These are phyloP conservation scores for Drosophila ezoana DNA, from an alignment of 2,888 invertebrate species.

Conservation along the genomic window DNA sequence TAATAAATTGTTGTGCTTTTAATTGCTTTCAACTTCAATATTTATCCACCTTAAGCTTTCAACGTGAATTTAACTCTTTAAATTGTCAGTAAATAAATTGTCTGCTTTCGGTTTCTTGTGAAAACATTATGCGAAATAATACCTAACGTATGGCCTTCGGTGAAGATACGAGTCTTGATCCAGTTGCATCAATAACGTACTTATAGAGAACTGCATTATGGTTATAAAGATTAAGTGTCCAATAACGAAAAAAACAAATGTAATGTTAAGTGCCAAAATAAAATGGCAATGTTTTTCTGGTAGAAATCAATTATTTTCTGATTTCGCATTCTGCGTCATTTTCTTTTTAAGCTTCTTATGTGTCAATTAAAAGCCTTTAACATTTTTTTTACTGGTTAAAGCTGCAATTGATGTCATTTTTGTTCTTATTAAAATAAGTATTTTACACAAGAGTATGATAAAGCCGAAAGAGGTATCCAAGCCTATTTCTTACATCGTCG, in stretches of 20 bases:
- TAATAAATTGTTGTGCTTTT: conserved; percentile 47
- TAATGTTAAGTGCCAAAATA: neutral
- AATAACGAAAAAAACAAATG: no score
- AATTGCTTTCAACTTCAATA: conserved; percentile 55
- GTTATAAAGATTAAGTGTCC: no score
- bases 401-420: conserved; percentile 5
- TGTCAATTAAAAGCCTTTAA: conserved; percentile 25
- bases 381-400: neutral
- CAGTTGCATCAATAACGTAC: no score
- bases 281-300: neutral
- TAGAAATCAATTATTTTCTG: conserved; percentile 4
- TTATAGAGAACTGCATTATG: no score
- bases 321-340: conserved; percentile 11
- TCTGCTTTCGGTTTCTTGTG: no score
- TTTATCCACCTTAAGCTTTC: conserved; percentile 27
- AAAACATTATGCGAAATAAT: no score
- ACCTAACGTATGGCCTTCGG: no score
- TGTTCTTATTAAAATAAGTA: neutral
- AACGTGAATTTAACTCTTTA: conserved; percentile 23
- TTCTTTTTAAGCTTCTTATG: conserved; percentile 34
- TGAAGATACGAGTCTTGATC: no score
- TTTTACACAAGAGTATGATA: no score
- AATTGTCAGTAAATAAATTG: conserved; percentile 2
- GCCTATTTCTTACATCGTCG: no score
- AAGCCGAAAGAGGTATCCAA: no score